phyloP scores from a whole-genome alignment of 2,888 invertebrate genomes.

The Belgica antarctica region DNA sequence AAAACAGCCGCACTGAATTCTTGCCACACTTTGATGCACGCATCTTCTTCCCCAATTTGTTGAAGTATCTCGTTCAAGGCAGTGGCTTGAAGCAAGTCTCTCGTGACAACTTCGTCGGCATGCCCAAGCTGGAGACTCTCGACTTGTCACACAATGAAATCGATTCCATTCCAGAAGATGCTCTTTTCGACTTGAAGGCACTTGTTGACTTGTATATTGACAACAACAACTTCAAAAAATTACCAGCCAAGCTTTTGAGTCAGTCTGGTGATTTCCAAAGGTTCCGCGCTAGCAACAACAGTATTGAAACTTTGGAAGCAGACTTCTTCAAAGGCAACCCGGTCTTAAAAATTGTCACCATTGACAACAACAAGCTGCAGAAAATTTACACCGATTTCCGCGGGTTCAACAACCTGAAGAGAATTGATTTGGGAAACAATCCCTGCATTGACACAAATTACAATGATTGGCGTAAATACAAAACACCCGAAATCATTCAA shows the following conservation, averaged over 20 bases:
- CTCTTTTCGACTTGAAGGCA: background rate
- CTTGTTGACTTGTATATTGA: slow-evolving; percentile 13
- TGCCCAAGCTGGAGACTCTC: slow-evolving; percentile 8
- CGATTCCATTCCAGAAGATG: slow-evolving; percentile 10
- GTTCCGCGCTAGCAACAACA: slow-evolving; percentile 13
- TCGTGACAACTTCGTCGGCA: background rate
- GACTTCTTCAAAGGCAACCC: background rate
- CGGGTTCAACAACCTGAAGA: background rate
- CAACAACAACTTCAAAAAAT: background rate
- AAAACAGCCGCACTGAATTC: background rate
- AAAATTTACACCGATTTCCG: slow-evolving; percentile 6
- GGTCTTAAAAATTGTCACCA: background rate
- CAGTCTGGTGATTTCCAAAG: background rate
- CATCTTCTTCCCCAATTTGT: background rate
- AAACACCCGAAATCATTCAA: background rate
- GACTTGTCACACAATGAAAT: slow-evolving; percentile 28
- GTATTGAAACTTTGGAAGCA: background rate
- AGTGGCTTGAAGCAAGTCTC: background rate
- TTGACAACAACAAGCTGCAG: background rate
- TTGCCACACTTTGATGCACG: slow-evolving; percentile 1
- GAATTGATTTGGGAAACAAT: background rate
- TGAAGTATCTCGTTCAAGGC: background rate
- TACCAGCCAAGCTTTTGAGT: background rate
- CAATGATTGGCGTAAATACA: background rate
- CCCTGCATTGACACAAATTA: background rate